Percentiles rank a stretch among this genome's conserved stretches.
Evolutionary conservation across 2,113 vertebrate species (phyloP).

Genomic region (Sapajus apella): DNA sequence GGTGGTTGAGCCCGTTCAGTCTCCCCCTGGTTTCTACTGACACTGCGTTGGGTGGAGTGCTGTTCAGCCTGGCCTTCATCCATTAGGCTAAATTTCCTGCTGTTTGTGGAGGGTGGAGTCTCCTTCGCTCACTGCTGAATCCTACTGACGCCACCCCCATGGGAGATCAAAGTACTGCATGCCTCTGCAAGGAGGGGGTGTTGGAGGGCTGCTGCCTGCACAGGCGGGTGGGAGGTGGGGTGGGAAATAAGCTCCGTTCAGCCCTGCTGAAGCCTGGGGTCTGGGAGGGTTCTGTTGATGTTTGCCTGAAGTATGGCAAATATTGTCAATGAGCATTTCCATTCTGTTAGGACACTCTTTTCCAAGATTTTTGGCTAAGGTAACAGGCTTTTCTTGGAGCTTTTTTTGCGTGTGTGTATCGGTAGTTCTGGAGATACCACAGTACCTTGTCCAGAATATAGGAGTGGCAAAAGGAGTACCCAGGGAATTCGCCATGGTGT

Average conservation of each 20-base stretch:
- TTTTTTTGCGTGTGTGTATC: neutral
- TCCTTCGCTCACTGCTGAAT: neutral
- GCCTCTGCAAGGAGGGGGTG: fast-evolving
- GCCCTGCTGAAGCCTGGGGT: neutral
- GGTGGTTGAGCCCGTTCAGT: neutral
- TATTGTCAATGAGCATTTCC: neutral
- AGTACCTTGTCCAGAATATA: neutral
- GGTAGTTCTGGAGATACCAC: fast-evolving
- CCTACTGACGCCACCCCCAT: too few species aligned
- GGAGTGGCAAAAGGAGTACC: neutral
- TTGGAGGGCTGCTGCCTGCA: neutral
- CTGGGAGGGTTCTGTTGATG: neutral
- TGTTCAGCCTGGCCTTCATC: neutral
- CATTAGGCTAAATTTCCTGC: neutral
- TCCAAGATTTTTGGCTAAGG: neutral
- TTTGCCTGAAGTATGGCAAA: neutral
- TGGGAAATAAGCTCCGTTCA: neutral
- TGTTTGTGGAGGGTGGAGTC: neutral
- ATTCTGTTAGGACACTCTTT: neutral
- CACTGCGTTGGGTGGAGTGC: neutral
- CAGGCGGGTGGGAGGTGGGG: fast-evolving
- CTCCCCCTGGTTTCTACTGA: too few species aligned
- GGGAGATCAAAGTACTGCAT: neutral
- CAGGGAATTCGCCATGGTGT: neutral
- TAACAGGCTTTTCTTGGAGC: neutral